Evolutionary conservation across 2,888 invertebrate species (phyloP).

Genomic region (Lasioglossum oenotherae): DNA sequence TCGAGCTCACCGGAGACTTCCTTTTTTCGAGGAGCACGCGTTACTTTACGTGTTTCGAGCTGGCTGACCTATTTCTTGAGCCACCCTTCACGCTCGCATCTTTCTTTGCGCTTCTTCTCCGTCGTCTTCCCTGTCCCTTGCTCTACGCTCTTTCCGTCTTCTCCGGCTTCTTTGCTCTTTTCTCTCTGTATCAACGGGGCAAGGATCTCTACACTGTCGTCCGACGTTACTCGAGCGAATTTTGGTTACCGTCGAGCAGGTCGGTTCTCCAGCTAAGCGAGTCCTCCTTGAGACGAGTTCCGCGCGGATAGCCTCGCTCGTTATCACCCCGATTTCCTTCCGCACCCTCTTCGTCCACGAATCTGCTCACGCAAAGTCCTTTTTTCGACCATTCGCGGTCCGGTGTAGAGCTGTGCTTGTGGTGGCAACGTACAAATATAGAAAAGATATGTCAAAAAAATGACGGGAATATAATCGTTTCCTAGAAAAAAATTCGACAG

Average conservation of each 20-base stretch:
- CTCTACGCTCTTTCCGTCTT: background rate
- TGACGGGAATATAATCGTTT: background rate
- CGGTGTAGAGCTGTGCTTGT: background rate
- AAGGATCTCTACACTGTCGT: background rate
- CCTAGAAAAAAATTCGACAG: too few species aligned
- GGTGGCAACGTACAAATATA: too few species aligned
- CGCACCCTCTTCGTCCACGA: background rate
- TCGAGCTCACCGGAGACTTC: background rate
- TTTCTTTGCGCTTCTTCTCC: background rate
- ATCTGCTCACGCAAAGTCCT: background rate
- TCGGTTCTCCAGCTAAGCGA: background rate
- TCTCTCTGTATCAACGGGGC: background rate
- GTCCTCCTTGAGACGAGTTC: constrained; percentile 1
- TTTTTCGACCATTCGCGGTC: background rate
- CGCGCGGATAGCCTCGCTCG: background rate
- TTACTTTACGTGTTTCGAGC: constrained; percentile 2
- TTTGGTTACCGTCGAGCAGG: constrained; percentile 10
- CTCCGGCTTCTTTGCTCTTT: background rate
- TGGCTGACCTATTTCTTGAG: constrained; percentile 27
- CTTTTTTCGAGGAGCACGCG: background rate
- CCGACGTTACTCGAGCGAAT: constrained; percentile 6
- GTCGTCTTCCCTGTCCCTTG: background rate
- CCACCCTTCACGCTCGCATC: background rate
- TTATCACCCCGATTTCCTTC: background rate
- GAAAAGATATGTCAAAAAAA: too few species aligned